These are phyloP conservation scores for Artibeus jamaicensis DNA, from an alignment of 2,797 vertebrate species.

Conservation along the genomic window DNA sequence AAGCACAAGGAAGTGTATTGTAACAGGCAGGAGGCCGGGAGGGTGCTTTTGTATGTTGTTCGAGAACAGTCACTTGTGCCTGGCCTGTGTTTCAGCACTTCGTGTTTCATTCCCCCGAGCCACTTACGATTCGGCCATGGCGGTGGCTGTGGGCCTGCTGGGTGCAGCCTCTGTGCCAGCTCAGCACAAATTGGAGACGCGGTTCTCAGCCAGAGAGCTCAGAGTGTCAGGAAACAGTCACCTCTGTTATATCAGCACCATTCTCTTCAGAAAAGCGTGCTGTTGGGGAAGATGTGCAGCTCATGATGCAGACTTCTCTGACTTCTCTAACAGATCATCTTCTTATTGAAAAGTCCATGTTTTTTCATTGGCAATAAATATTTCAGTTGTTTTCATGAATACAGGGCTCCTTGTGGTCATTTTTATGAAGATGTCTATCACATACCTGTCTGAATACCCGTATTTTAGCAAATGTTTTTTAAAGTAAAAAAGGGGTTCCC, in stretches of 20 bases:
- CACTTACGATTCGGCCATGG: background rate
- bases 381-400: background rate
- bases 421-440: background rate
- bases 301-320: background rate
- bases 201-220: background rate
- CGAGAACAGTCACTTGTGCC: background rate
- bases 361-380: background rate
- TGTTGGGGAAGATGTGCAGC: background rate
- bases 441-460: background rate
- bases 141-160: background rate
- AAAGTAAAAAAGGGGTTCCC: background rate
- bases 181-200: no score
- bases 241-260: background rate
- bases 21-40: background rate
- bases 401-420: background rate
- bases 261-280: background rate
- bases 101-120: background rate
- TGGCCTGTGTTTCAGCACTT: background rate
- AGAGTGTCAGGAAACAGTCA: background rate
- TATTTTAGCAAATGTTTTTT: background rate
- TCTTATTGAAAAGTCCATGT: background rate
- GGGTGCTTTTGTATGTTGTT: background rate
- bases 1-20: background rate
- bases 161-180: background rate
- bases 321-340: slow-evolving; percentile 7